A percentile compares a stretch with the other conserved stretches of the same genome.
Evolutionary conservation across 2,113 vertebrate species (phyloP).

Genomic region (Ivindomyrus marchei): DNA sequence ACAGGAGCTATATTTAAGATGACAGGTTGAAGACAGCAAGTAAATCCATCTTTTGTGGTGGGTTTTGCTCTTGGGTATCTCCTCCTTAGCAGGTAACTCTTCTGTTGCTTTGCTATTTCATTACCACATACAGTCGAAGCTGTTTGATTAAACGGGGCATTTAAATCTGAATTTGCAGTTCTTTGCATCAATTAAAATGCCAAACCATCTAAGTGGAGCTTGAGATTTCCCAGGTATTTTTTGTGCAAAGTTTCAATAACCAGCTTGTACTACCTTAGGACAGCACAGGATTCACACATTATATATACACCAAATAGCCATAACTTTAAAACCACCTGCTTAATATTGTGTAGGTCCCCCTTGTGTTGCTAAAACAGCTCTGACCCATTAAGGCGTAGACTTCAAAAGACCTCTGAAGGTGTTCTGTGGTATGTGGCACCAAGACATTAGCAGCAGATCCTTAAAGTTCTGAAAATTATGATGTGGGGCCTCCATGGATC

Average conservation of each 20-base stretch:
- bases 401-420: not conserved
- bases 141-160: not conserved
- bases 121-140: not conserved
- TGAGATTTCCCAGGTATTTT: not conserved
- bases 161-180: not conserved
- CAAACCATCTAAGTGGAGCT: not conserved
- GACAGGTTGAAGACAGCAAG: not conserved
- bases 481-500: not conserved
- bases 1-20: slow-evolving; percentile 18
- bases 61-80: not conserved
- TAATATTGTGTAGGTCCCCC: not conserved
- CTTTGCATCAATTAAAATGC: not conserved
- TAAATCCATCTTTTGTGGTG: not conserved
- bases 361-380: not conserved
- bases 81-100: not conserved
- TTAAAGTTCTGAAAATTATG: not conserved
- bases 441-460: not conserved
- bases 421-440: not conserved
- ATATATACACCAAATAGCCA: not conserved
- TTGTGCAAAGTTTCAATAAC: not conserved
- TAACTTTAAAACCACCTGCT: not conserved
- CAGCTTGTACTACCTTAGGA: not conserved
- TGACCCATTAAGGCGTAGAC: not conserved
- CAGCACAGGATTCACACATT: slow-evolving; percentile 40
- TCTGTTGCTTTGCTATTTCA: not conserved